phyloP scores from a whole-genome alignment of 2,888 invertebrate genomes.

The Drosophila ezoana region DNA sequence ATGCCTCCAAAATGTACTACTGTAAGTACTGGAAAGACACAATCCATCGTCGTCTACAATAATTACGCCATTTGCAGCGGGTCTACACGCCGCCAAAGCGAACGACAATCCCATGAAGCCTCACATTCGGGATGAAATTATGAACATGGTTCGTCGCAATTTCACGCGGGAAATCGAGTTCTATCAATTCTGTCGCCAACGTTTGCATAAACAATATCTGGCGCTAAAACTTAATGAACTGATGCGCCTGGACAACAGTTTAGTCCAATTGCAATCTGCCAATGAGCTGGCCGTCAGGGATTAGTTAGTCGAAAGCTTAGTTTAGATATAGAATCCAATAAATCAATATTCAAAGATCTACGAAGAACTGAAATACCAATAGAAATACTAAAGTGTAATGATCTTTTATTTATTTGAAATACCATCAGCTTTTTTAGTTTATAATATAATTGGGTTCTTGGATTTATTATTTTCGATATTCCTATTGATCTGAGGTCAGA shows the following conservation, averaged over 20 bases:
- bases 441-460: neutral
- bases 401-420: neutral
- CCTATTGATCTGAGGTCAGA: too few species aligned
- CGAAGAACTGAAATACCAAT: neutral
- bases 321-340: neutral
- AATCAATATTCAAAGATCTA: conserved; percentile 17
- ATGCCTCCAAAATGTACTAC: conserved; percentile 89
- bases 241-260: conserved; percentile 56
- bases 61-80: conserved; percentile 66
- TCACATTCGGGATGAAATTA: conserved; percentile 92
- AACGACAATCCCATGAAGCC: conserved; percentile 95
- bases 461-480: neutral
- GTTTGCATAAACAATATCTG: conserved; percentile 91
- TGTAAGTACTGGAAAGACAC: conserved; percentile 85
- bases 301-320: conserved; percentile 23
- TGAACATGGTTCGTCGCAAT: conserved; percentile 92
- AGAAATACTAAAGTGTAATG: neutral
- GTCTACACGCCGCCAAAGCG: conserved; percentile 86
- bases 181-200: conserved; percentile 94
- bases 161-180: conserved; percentile 96
- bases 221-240: conserved; percentile 86
- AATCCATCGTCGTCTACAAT: neutral
- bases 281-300: conserved; percentile 49
- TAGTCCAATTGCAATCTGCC: conserved; percentile 37
- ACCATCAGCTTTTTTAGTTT: too few species aligned